Conservation (phyloP, 2,888 invertebrate species). For the Zele albiditarsus region DNA sequence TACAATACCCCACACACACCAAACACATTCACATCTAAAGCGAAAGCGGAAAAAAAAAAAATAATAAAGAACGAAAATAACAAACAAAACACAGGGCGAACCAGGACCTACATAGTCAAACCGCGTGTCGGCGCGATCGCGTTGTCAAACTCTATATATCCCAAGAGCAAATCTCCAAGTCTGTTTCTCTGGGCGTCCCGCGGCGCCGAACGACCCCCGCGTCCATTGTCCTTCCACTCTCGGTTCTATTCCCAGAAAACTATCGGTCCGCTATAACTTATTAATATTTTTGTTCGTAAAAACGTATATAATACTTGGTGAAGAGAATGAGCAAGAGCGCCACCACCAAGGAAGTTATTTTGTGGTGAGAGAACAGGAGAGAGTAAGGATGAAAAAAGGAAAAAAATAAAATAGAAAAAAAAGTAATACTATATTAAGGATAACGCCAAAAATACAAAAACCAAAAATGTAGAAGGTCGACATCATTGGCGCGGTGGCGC, state of each 20-base stretch:
- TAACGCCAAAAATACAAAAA: slow-evolving; percentile 18
- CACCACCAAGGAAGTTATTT: too few species aligned
- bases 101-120: slow-evolving; percentile 22
- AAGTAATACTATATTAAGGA: background rate
- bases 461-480: slow-evolving; percentile 48
- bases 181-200: slow-evolving; percentile 62
- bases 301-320: slow-evolving; percentile 8
- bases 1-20: background rate
- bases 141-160: slow-evolving; percentile 70
- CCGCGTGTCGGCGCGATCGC: slow-evolving; percentile 57
- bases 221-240: slow-evolving; percentile 62
- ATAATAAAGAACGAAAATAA: background rate
- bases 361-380: too few species aligned
- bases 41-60: slow-evolving; percentile 31
- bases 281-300: slow-evolving; percentile 63
- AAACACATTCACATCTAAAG: slow-evolving; percentile 48
- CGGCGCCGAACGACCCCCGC: slow-evolving; percentile 58
- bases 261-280: slow-evolving; percentile 70
- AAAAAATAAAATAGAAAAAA: too few species aligned
- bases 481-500: slow-evolving; percentile 49
- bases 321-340: too few species aligned
- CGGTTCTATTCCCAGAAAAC: slow-evolving; percentile 59
- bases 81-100: slow-evolving; percentile 40
- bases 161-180: slow-evolving; percentile 61
- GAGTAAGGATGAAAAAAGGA: too few species aligned